These are phyloP conservation scores for Carollia perspicillata DNA, from an alignment of 2,113 vertebrate genomes.

Conservation along the genomic window DNA sequence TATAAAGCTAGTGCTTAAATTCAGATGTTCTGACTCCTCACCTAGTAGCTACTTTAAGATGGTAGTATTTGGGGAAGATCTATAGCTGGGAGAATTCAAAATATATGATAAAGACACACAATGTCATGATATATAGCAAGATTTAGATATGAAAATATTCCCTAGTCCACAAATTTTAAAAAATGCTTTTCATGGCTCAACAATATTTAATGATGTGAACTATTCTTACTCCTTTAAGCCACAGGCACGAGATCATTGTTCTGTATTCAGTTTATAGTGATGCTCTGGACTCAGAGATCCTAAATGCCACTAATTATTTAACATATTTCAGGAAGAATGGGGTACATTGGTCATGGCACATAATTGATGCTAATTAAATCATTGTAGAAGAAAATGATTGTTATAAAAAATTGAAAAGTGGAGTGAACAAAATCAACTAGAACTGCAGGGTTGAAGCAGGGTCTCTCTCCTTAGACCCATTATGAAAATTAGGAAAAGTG, in stretches of 20 bases:
- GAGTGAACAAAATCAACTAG: background rate
- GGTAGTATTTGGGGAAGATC: slow-evolving; percentile 23
- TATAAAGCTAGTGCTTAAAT: slow-evolving; percentile 23
- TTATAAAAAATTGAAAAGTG: slow-evolving; percentile 18
- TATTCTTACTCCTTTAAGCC: background rate
- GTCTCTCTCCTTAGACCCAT: background rate
- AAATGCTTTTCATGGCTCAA: slow-evolving; percentile 4
- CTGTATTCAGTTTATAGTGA: slow-evolving; percentile 53
- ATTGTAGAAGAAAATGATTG: background rate
- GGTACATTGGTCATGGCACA: background rate
- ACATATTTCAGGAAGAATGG: slow-evolving; percentile 37
- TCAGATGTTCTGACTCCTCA: background rate
- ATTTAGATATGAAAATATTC: slow-evolving; percentile 34
- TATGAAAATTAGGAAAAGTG: background rate
- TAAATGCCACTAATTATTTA: slow-evolving; percentile 42
- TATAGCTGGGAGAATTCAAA: slow-evolving; percentile 15
- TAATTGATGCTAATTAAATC: slow-evolving; percentile 32
- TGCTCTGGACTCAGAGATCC: slow-evolving; percentile 20
- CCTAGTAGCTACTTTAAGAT: background rate
- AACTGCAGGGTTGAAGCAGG: background rate
- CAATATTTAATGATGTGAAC: slow-evolving; percentile 15
- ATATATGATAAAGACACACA: background rate
- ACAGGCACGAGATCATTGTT: slow-evolving; percentile 32
- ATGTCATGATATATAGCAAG: background rate
- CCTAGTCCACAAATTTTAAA: background rate